A percentile compares a stretch with the other conserved stretches of the same genome.
phyloP scores from a whole-genome alignment of 2,888 invertebrate genomes.

The Eupsilia transversa region DNA sequence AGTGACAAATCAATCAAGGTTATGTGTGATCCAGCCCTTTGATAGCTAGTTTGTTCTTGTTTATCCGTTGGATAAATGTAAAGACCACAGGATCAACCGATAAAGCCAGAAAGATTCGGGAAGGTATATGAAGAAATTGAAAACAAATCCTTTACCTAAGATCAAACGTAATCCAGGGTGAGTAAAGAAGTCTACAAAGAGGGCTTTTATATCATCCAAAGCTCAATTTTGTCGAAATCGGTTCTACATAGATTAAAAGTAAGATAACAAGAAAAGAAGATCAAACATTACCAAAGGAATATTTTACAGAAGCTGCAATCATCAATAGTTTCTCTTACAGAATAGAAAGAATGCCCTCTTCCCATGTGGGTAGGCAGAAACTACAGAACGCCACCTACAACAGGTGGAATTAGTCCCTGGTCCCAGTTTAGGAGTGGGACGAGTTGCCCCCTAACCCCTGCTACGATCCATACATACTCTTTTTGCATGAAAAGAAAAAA shows the following conservation, averaged over 20 bases:
- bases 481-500: neutral
- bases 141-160: neutral
- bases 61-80: neutral
- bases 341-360: neutral
- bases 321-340: neutral
- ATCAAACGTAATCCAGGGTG: too few species aligned
- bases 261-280: neutral
- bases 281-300: neutral
- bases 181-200: neutral
- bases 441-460: too few species aligned
- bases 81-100: neutral
- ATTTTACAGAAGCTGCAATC: neutral
- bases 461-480: too few species aligned
- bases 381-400: too few species aligned
- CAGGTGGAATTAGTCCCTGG: too few species aligned
- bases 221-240: neutral
- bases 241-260: neutral
- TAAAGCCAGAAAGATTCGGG: neutral
- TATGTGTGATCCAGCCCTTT: slow-evolving; percentile 9
- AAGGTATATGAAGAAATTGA: neutral
- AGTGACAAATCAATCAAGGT: slow-evolving; percentile 44
- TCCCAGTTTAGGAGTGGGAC: too few species aligned
- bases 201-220: neutral
- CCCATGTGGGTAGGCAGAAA: too few species aligned
- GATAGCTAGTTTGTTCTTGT: neutral